phyloP scores from a whole-genome alignment of 2,888 invertebrate species.

The Scotopteryx bipunctaria region DNA sequence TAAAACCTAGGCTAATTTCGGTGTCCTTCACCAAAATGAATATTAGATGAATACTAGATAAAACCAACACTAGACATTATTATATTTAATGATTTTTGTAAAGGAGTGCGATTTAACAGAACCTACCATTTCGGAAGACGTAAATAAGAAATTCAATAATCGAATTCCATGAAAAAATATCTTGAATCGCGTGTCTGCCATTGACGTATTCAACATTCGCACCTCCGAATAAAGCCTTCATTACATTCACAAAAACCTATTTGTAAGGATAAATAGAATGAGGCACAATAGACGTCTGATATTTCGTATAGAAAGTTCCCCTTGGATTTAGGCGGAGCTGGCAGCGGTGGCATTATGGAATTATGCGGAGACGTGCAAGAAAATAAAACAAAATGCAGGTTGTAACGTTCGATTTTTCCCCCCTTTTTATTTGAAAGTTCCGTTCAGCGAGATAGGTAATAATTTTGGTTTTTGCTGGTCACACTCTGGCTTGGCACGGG shows the following conservation, averaged over 20 bases:
- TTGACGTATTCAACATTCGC: slow-evolving; percentile 68
- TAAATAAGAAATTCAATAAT: slow-evolving; percentile 39
- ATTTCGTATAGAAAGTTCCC: slow-evolving; percentile 77
- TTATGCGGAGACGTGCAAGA: slow-evolving; percentile 73
- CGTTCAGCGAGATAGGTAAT: no score
- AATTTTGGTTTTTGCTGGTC: no score
- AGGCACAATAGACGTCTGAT: slow-evolving; percentile 72
- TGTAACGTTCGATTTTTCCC: no score
- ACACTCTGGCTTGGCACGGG: no score
- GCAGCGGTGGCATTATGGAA: slow-evolving; percentile 70
- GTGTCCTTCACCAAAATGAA: no score
- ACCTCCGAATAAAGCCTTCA: slow-evolving; percentile 79
- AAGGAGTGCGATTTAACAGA: slow-evolving; percentile 11
- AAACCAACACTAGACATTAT: no score
- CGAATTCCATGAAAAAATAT: slow-evolving; percentile 48
- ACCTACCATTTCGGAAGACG: slow-evolving; percentile 15
- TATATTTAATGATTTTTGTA: neutral
- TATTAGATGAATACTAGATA: no score
- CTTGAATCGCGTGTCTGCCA: slow-evolving; percentile 55
- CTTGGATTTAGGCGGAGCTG: slow-evolving; percentile 69
- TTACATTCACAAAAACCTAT: slow-evolving; percentile 76
- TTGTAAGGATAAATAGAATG: slow-evolving; percentile 73
- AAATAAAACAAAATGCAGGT: slow-evolving; percentile 78
- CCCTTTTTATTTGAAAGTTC: no score
- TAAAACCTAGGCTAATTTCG: no score